phyloP scores from a whole-genome alignment of 2,888 invertebrate genomes.

The Mycalesis mineus region DNA sequence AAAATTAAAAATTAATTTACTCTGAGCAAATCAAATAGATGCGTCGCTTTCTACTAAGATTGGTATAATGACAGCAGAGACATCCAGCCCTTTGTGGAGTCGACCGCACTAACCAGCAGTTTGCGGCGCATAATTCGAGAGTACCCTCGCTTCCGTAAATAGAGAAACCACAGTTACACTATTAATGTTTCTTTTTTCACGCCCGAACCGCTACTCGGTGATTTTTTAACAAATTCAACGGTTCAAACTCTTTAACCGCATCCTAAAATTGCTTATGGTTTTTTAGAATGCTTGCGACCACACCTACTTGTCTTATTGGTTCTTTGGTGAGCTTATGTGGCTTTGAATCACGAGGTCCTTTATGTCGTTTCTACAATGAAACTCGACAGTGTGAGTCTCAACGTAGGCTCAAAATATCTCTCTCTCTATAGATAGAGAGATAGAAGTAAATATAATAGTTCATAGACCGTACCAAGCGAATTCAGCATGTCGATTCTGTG shows the following conservation, averaged over 20 bases:
- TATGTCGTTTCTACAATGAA: too few species aligned
- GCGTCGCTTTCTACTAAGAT: conserved; percentile 18
- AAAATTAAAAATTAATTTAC: conserved; percentile 6
- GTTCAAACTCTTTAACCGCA: conserved; percentile 47
- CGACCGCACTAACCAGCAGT: conserved; percentile 56
- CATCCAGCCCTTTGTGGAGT: conserved; percentile 39
- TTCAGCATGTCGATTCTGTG: too few species aligned
- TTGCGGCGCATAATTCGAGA: conserved; percentile 60
- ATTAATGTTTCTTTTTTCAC: conserved; percentile 62
- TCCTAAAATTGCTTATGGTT: conserved; percentile 38
- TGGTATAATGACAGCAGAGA: conserved; percentile 21
- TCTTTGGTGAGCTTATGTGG: too few species aligned
- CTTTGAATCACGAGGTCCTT: too few species aligned
- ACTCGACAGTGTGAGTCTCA: too few species aligned
- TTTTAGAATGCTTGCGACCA: background rate
- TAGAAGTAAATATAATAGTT: too few species aligned
- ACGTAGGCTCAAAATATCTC: too few species aligned
- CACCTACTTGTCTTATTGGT: too few species aligned
- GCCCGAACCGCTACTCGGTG: conserved; percentile 48
- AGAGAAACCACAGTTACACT: conserved; percentile 69
- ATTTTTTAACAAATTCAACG: conserved; percentile 42
- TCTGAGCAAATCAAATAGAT: conserved; percentile 19
- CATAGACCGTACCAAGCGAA: too few species aligned
- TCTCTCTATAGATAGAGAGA: too few species aligned
- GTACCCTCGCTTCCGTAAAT: conserved; percentile 70